Evolutionary conservation across 2,113 vertebrate species (phyloP).

Genomic region (Festucalex cinctus): DNA sequence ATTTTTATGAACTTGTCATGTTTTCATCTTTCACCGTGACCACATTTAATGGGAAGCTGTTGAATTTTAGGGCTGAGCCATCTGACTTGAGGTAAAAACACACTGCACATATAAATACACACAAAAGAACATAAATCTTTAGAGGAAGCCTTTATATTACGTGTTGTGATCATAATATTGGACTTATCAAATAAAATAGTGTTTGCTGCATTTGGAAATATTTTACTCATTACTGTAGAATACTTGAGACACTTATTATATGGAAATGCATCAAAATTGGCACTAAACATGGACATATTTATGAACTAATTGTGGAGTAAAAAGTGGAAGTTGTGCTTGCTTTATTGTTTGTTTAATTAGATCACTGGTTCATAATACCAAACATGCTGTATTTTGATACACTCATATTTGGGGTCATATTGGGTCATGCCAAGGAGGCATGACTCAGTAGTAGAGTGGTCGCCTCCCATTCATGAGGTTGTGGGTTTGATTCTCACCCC

Average conservation of each 20-base stretch:
- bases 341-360: background rate
- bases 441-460: no score
- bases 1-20: constrained; percentile 3
- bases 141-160: background rate
- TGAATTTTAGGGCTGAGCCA: background rate
- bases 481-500: no score
- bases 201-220: background rate
- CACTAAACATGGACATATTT: no score
- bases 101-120: background rate
- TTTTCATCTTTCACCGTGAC: background rate
- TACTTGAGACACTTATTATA: no score
- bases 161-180: background rate
- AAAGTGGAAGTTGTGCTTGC: no score
- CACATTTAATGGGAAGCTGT: background rate
- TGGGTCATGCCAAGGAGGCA: no score
- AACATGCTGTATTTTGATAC: background rate
- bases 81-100: background rate
- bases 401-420: background rate
- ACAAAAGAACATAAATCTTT: background rate
- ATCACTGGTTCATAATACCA: background rate
- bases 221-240: no score
- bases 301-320: no score
- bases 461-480: no score
- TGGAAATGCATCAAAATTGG: no score
- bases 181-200: background rate